Base-by-base conservation (phyloP, 1,140 invertebrate genomes). In the Cecropterus lyciades region DNA sequence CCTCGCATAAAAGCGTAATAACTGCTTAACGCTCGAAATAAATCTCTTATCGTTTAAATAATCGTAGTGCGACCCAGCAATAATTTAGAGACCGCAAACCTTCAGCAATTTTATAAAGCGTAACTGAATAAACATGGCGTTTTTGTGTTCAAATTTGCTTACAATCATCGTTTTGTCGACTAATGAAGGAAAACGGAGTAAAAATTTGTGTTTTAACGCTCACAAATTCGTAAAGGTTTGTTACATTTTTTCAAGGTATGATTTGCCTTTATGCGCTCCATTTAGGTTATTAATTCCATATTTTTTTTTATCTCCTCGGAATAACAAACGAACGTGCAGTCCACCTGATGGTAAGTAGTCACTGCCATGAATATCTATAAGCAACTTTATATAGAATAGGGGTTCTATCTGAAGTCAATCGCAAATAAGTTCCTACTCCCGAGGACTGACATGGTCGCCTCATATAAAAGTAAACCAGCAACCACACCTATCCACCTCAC, bases 101-200 rank as follows among this genome's bases (percentile, higher is more conserved):
- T 52, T 63, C 33, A 63, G 16, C 33, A 63, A 63, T 63, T 62
- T 51, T 51, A 63, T 51, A 63, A 63, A 51, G 46, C 46, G 40
- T 45, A 51, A 63, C 59, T 63, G 33, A 51, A 63, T 63, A 63
- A 63, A 63, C 59, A 49, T 20, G 33, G 33, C 30, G 33, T 37
- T 51, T 27, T 63, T 46, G 42, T 57, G 40, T 51, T 42, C 16
- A 48, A 51, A 63, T 46, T 63, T 51, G 45, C 57, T 62, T 37
- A 49, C 57, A 62, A 49, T 49, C 43, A 49, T 62, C 40, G 55
- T 57, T 57, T 42, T 62, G 45, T 40, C 59, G 30, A 49, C 59
- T 63, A 63, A 63, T 63, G 46, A 63, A 63, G 27, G 30, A 17
- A 13, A 49, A 40, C 14, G 11, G n/a, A 27, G 8, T 13, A 37